Evolutionary conservation across 64 coral and sea anemone genomes (phyloP), one percentile per base, ranked within the genome.

Genomic region (Orbicella faveolata): DNA sequence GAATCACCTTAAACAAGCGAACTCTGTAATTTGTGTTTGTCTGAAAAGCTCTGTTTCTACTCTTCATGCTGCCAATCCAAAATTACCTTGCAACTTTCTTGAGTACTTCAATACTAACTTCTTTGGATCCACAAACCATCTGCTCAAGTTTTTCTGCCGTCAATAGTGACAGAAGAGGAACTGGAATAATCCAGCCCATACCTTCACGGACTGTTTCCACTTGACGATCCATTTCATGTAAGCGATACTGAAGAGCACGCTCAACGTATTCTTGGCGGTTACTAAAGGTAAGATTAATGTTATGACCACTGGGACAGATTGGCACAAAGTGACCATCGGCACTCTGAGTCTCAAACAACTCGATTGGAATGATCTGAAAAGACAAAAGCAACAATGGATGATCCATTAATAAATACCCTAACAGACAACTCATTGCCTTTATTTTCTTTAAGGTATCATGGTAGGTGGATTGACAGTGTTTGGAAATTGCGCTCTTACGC

Each of bases 161-260:
- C 73, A 96, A 67, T 20, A 96, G 86, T 48, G 94, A 96, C 35
- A 96, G 57, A 61, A 96, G 75, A 68, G 94, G 94, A 39, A 96
- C 94, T 77, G 94, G 94, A 54, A 96, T 84, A 59, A 96, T 87
- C 94, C 94, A 92, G 14, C 63, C 91, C 94, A 96, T 96, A n/a
- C 94, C 94, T 68, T 90, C 94, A 19, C 94, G 91, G n/a, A 96
- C 75, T 17, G 94, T 88, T 19, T 76, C 62, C n/a, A 93, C 76
- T 61, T 96, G 94, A 10, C 94, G 91, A 86, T 96, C 94, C 75
- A 90, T 89, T 72, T 96, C 94, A 72, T 90, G 94, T 84, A 96
- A 88, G 51, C 94, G 94, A 89, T 93, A 96, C 44, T 92, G 80
- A 35, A 96, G 80, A 34, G 94, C 94, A 53, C 75, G 88, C 72